Percentiles rank a stretch among this genome's conserved stretches.
These are phyloP conservation scores for Girardia tigrina DNA, from an alignment of 2,888 invertebrate species.

Conservation along the genomic window DNA sequence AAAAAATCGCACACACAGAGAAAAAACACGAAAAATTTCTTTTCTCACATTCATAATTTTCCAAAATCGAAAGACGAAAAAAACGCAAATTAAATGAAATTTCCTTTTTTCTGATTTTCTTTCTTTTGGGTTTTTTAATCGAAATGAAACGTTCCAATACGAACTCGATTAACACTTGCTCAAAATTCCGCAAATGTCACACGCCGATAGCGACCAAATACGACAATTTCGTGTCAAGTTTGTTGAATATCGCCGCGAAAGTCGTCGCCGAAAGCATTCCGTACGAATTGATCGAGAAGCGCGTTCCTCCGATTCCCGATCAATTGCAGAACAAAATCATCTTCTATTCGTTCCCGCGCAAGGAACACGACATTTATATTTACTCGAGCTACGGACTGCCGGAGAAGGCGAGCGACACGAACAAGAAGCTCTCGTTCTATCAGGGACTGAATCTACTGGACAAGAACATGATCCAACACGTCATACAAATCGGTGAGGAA, in stretches of 20 bases:
- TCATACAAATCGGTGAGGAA: conserved; percentile 71
- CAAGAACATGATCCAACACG: conserved; percentile 67
- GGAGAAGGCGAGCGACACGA: background rate
- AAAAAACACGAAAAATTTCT: too few species aligned
- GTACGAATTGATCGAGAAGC: conserved; percentile 71
- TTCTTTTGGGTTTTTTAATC: background rate
- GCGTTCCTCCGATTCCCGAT: conserved; percentile 72
- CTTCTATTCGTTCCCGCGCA: conserved; percentile 74
- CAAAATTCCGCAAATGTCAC: conserved; percentile 6
- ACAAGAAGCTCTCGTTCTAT: conserved; percentile 66
- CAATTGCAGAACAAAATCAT: conserved; percentile 73
- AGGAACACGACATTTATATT: conserved; percentile 75
- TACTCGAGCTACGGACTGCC: conserved; percentile 55
- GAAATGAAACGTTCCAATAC: conserved; percentile 15
- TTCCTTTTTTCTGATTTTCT: too few species aligned
- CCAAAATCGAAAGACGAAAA: too few species aligned
- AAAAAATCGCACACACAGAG: too few species aligned
- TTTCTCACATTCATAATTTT: too few species aligned
- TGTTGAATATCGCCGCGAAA: conserved; percentile 54
- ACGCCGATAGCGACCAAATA: background rate
- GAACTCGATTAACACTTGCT: background rate
- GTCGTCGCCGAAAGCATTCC: conserved; percentile 70
- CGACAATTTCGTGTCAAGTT: background rate
- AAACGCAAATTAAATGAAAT: too few species aligned
- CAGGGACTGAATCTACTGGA: conserved; percentile 70